phyloP scores from a whole-genome alignment of 1,140 invertebrate species.

The Macrotrachela quadricornifera region DNA sequence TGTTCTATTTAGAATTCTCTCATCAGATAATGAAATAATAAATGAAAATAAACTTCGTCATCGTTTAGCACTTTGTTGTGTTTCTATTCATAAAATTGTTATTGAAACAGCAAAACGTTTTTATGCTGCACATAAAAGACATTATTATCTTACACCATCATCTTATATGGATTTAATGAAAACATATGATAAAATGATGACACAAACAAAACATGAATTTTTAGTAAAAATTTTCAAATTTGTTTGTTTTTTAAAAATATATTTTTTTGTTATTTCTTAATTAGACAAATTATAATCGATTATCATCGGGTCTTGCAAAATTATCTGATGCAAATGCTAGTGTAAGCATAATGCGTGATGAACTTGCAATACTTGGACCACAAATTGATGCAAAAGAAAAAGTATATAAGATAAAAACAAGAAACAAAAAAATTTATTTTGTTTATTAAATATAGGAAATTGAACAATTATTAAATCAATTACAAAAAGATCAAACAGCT shows the following conservation, averaged over 20 bases:
- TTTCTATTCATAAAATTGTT: slow-evolving; percentile 40
- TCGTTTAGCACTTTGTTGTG: slow-evolving; percentile 36
- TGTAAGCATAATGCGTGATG: slow-evolving; percentile 26
- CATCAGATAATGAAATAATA: background rate
- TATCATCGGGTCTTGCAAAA: slow-evolving; percentile 20
- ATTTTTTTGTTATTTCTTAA: background rate
- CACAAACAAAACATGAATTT: slow-evolving; percentile 21
- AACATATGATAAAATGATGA: slow-evolving; percentile 37
- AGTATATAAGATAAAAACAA: slow-evolving; percentile 10
- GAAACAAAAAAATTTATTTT: too few relatives aligned
- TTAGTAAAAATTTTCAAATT: slow-evolving; percentile 11
- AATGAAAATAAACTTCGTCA: slow-evolving; percentile 17
- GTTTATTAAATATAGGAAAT: background rate
- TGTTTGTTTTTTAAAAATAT: background rate
- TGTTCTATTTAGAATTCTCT: background rate
- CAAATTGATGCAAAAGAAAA: slow-evolving; percentile 23
- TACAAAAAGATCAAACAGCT: slow-evolving; percentile 24
- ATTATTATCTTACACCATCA: slow-evolving; percentile 64
- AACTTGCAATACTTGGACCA: slow-evolving; percentile 20
- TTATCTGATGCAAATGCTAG: slow-evolving; percentile 23
- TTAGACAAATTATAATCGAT: slow-evolving; percentile 11
- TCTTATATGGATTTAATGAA: slow-evolving; percentile 61
- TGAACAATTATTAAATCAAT: background rate
- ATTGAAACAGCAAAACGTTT: slow-evolving; percentile 44
- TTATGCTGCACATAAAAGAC: slow-evolving; percentile 51